Evolutionary conservation across 2,113 vertebrate species (phyloP).

Genomic region (Gymnogyps californianus): DNA sequence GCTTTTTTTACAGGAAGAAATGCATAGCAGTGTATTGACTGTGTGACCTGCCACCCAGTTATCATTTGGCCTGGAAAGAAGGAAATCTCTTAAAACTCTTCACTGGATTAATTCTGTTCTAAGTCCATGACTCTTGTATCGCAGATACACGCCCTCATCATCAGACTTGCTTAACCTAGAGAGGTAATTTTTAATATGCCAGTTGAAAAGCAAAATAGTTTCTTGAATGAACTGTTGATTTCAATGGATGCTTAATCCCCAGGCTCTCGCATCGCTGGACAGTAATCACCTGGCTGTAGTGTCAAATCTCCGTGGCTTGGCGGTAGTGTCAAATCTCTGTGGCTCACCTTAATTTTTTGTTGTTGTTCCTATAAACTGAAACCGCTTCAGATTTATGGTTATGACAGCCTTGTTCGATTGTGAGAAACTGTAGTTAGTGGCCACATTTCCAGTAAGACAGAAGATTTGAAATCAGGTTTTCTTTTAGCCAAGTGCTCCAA

Average conservation of each 20-base stretch:
- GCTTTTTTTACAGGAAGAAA: not conserved
- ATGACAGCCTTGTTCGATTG: not conserved
- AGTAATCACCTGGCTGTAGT: not conserved
- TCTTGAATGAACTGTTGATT: not conserved
- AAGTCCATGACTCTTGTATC: not conserved
- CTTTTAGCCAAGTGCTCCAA: not conserved
- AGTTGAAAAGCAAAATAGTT: not conserved
- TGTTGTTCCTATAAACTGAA: not conserved
- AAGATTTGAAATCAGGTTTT: not conserved
- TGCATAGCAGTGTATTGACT: not conserved
- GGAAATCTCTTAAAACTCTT: not conserved
- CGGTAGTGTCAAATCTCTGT: not conserved
- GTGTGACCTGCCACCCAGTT: not conserved
- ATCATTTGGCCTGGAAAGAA: not conserved
- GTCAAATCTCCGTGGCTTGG: not conserved
- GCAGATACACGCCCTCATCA: not conserved
- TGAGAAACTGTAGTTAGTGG: not conserved
- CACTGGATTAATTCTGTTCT: not conserved
- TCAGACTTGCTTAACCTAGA: not conserved
- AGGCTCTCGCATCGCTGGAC: not conserved
- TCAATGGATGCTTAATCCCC: not conserved
- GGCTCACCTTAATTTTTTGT: not conserved
- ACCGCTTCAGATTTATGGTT: not conserved
- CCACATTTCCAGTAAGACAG: not conserved
- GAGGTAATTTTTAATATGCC: not conserved